Conservation (phyloP, 1,140 invertebrate genomes). For the Ceratosolen solmsi region DNA sequence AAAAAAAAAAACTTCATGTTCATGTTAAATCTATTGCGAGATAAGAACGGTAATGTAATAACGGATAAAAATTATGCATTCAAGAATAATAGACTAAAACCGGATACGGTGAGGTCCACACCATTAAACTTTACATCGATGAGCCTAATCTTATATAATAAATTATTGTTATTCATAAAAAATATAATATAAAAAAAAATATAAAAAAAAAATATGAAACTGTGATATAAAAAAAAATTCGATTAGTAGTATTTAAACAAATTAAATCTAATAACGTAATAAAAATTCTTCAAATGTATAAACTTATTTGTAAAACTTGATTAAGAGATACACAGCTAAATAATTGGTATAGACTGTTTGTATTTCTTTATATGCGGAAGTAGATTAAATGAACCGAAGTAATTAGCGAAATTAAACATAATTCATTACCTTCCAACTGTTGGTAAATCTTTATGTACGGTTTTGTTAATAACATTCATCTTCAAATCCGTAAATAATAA, state of each 20-base stretch:
- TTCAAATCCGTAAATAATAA: too few species aligned
- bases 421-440: neutral
- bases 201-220: too few species aligned
- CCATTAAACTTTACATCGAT: neutral
- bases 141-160: neutral
- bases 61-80: neutral
- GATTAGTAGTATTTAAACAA: neutral
- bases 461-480: conserved; percentile 5
- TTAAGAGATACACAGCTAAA: too few species aligned
- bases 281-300: neutral
- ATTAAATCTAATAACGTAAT: neutral
- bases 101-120: neutral
- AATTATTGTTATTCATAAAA: neutral
- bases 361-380: neutral
- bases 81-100: neutral
- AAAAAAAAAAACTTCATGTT: neutral
- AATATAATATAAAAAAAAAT: neutral
- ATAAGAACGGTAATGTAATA: neutral
- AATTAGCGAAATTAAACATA: conserved; percentile 9
- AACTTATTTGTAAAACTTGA: neutral
- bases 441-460: neutral
- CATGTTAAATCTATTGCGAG: neutral
- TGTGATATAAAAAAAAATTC: too few species aligned
- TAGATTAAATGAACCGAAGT: neutral
- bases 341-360: neutral